phyloP scores from a whole-genome alignment of 2,888 invertebrate species.

The Drosophila paranaensis region DNA sequence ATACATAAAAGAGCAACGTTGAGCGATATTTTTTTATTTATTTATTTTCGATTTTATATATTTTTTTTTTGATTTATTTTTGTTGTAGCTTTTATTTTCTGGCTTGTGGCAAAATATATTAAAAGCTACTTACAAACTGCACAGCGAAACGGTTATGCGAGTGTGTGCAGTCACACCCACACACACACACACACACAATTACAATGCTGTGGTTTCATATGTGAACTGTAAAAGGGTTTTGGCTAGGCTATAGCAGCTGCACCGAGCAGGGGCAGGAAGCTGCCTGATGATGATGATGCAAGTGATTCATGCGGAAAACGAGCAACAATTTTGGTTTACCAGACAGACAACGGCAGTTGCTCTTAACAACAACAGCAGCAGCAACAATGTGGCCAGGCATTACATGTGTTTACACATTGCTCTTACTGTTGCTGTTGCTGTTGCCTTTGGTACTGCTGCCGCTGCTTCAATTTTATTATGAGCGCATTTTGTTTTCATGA shows the following conservation, averaged over 20 bases:
- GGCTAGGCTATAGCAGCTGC: conserved; percentile 14
- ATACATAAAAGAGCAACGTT: background rate
- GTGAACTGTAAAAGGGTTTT: conserved; percentile 32
- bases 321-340: conserved; percentile 79
- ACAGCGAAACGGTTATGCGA: conserved; percentile 53
- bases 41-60: conserved; percentile 36
- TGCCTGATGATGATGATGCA: conserved; percentile 74
- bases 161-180: conserved; percentile 23
- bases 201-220: conserved; percentile 64
- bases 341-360: conserved; percentile 69
- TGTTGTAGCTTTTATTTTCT: conserved; percentile 44
- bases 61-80: conserved; percentile 19
- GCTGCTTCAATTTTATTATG: conserved; percentile 73
- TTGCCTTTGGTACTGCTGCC: background rate
- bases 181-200: conserved; percentile 40
- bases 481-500: conserved; percentile 57
- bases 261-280: conserved; percentile 5
- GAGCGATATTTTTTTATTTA: conserved; percentile 20
- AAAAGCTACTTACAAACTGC: conserved; percentile 79
- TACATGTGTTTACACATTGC: conserved; percentile 73
- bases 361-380: conserved; percentile 33
- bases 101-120: conserved; percentile 76
- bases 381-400: conserved; percentile 48
- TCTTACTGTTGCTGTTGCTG: conserved; percentile 23
- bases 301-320: conserved; percentile 78